phyloP scores from a whole-genome alignment of 1,140 invertebrate genomes.

The Drosophila cardini region DNA sequence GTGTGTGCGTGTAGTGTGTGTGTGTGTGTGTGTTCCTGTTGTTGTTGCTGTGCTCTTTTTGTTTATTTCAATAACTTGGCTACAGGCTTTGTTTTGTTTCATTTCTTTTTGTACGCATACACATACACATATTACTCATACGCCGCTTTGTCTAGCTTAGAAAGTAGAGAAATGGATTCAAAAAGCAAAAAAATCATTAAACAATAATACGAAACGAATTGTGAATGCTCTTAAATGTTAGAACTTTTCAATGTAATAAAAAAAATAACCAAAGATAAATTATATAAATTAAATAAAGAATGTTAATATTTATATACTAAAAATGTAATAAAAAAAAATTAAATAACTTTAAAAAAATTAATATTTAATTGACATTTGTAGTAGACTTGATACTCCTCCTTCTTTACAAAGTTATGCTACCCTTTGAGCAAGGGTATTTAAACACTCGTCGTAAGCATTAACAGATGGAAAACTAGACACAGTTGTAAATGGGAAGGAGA shows the following conservation, averaged over 20 bases:
- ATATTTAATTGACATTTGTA: no score
- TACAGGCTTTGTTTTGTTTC: constrained; percentile 22
- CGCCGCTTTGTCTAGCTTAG: constrained; percentile 58
- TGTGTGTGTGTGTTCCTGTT: constrained; percentile 12
- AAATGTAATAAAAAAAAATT: no score
- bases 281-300: no score
- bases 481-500: no score
- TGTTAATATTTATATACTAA: no score
- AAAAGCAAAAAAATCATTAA: constrained; percentile 25
- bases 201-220: constrained; percentile 12
- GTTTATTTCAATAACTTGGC: constrained; percentile 78
- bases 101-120: not conserved
- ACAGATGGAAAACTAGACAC: constrained; percentile 9
- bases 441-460: constrained; percentile 33
- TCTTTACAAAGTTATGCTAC: constrained; percentile 21
- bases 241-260: not conserved
- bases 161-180: constrained; percentile 26
- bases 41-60: constrained; percentile 39
- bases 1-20: constrained; percentile 28
- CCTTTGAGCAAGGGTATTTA: constrained; percentile 29
- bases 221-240: not conserved
- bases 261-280: no score
- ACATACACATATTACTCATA: constrained; percentile 68
- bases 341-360: no score
- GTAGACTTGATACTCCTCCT: not conserved